Evolutionary conservation across 1,140 invertebrate species (phyloP).

Genomic region (Samia ricini): DNA sequence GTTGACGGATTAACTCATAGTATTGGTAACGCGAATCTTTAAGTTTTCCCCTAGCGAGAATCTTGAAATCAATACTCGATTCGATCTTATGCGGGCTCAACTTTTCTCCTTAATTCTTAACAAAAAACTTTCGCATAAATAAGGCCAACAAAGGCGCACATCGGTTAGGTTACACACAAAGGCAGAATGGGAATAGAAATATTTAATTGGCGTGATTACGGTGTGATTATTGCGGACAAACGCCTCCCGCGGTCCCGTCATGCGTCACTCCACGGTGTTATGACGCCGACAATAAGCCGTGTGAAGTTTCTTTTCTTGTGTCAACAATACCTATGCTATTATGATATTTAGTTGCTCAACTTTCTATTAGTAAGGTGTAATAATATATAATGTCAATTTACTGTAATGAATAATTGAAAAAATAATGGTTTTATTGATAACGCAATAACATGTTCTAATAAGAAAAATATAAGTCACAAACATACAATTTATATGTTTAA

Average conservation of each 20-base stretch:
- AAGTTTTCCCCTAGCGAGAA: too few relatives aligned
- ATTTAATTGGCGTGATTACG: slow-evolving; percentile 72
- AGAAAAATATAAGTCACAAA: too few relatives aligned
- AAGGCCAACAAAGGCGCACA: slow-evolving; percentile 46
- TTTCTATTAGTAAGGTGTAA: neutral
- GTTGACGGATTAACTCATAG: too few relatives aligned
- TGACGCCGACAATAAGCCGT: slow-evolving; percentile 16
- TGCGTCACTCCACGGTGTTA: slow-evolving; percentile 27
- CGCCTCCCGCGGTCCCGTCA: slow-evolving; percentile 56
- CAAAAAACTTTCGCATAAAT: slow-evolving; percentile 54
- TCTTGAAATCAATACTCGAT: neutral
- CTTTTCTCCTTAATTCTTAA: slow-evolving; percentile 20
- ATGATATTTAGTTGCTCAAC: slow-evolving; percentile 2
- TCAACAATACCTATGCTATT: slow-evolving; percentile 13
- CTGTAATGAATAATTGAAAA: too few relatives aligned
- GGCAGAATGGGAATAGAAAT: slow-evolving; percentile 70
- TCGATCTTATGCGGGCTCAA: neutral
- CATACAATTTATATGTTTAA: too few relatives aligned
- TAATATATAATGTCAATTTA: neutral
- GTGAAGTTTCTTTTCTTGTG: slow-evolving; percentile 25
- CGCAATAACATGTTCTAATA: too few relatives aligned
- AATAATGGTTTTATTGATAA: too few relatives aligned
- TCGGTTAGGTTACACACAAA: slow-evolving; percentile 36
- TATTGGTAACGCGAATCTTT: too few relatives aligned
- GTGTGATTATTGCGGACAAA: slow-evolving; percentile 60